Percentiles rank a stretch among this genome's conserved stretches.
Conservation (phyloP, 2,113 vertebrate genomes). For the Acrocephalus arundinaceus region DNA sequence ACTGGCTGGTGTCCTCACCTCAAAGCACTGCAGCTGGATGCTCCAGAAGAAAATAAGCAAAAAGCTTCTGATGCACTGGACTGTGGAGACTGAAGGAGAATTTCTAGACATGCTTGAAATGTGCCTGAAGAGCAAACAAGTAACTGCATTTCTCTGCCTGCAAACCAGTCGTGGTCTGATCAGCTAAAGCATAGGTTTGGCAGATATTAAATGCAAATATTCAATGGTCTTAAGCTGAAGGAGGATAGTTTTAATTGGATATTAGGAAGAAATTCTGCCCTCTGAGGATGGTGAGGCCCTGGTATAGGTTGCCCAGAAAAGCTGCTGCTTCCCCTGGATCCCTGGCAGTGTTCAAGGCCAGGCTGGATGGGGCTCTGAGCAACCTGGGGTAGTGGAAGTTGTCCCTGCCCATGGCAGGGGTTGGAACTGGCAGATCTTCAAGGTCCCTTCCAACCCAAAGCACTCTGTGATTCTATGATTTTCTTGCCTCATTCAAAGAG, state of each 20-base stretch:
- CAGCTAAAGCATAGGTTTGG: not conserved
- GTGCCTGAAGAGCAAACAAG: not conserved
- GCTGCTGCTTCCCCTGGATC: not conserved
- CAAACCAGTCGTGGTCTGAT: not conserved
- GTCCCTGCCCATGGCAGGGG: not conserved
- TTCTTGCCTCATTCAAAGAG: not conserved
- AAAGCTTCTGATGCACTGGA: not conserved
- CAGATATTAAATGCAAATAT: not conserved
- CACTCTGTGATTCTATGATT: not conserved
- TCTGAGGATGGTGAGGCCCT: rapidly evolving
- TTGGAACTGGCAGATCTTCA: not conserved
- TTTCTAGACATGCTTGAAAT: not conserved
- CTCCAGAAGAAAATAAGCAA: not conserved
- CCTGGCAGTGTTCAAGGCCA: not conserved
- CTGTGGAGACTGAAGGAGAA: not conserved
- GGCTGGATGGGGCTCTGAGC: not conserved
- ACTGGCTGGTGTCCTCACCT: not conserved
- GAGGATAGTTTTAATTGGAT: not conserved
- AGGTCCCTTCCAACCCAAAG: not conserved
- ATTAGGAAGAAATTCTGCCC: not conserved
- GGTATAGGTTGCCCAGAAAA: not conserved
- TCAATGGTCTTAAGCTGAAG: not conserved
- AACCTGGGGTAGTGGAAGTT: rapidly evolving
- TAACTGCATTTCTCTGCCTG: not conserved
- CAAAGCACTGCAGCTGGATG: not conserved